These are phyloP conservation scores for Astyanax mexicanus DNA, from an alignment of 2,797 vertebrate genomes.

Conservation along the genomic window DNA sequence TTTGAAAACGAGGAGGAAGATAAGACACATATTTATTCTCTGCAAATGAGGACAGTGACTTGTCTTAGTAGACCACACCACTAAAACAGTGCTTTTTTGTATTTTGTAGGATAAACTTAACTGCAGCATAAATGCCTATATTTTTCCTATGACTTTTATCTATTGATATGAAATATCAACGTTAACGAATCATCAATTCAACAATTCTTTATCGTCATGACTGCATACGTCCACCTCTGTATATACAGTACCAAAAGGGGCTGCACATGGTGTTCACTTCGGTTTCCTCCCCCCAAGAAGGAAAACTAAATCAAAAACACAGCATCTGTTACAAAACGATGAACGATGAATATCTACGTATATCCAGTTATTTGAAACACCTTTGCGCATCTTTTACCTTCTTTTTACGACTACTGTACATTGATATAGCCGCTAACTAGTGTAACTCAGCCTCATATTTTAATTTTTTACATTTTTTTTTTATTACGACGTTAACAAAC, in stretches of 20 bases:
- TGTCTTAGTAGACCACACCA: constrained; percentile 51
- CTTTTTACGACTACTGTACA: constrained; percentile 22
- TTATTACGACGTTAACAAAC: constrained; percentile 28
- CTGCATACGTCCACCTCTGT: constrained; percentile 39
- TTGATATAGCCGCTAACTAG: constrained; percentile 23
- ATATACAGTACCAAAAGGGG: constrained; percentile 38
- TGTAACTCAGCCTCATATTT: constrained; percentile 30
- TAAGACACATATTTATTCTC: constrained; percentile 28
- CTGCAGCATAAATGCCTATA: constrained; percentile 60
- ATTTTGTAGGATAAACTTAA: constrained; percentile 58
- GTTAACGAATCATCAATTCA: constrained; percentile 38
- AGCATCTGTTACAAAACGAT: no score
- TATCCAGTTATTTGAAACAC: constrained; percentile 15
- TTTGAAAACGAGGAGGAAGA: constrained; percentile 14
- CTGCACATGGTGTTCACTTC: constrained; percentile 15
- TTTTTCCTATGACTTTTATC: constrained; percentile 64
- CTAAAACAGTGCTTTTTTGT: constrained; percentile 60
- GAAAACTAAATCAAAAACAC: no score
- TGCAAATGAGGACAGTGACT: constrained; percentile 37
- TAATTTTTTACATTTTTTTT: no score
- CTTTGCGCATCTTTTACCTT: neutral
- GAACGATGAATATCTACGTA: no score
- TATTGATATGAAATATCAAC: constrained; percentile 51
- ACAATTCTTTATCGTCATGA: constrained; percentile 34
- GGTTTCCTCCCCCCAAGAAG: neutral